Evolutionary conservation across 2,888 invertebrate genomes (phyloP).

Genomic region (Eupithecia centaureata): DNA sequence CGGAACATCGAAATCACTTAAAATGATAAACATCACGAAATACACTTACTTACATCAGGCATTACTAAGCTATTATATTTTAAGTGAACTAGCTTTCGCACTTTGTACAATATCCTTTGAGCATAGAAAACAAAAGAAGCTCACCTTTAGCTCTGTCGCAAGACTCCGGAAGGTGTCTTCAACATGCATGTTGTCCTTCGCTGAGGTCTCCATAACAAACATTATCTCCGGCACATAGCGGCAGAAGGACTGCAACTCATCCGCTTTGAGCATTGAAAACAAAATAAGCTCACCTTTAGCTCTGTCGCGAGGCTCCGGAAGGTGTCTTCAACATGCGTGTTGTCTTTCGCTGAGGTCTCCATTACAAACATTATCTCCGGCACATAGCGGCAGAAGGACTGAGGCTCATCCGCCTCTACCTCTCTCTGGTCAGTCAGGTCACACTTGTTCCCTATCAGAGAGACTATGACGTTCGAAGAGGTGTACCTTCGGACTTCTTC

Average conservation of each 20-base stretch:
- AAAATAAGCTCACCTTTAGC: conserved; percentile 85
- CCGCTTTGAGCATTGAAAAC: no score
- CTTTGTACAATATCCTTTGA: no score
- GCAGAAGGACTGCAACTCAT: conserved; percentile 94
- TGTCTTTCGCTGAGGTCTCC: conserved; percentile 96
- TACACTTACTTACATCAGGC: no score
- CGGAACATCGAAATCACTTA: no score
- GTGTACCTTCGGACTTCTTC: conserved; percentile 98
- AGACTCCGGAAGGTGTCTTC: conserved; percentile 94
- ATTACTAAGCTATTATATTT: no score
- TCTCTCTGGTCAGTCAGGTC: conserved; percentile 92
- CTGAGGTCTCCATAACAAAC: conserved; percentile 94
- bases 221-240: conserved; percentile 93
- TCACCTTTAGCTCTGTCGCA: conserved; percentile 90
- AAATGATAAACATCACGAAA: no score
- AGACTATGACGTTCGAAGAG: conserved; percentile 94
- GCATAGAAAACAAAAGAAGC: neutral
- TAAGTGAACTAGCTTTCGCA: no score
- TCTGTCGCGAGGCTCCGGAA: conserved; percentile 94
- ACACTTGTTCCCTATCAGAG: conserved; percentile 96
- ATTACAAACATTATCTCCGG: conserved; percentile 94
- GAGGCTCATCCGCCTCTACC: conserved; percentile 93
- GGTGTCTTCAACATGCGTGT: conserved; percentile 94
- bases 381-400: conserved; percentile 92
- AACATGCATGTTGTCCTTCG: conserved; percentile 95